These are phyloP conservation scores for Drosophila meridiana DNA, from an alignment of 2,888 invertebrate species.

Conservation along the genomic window DNA sequence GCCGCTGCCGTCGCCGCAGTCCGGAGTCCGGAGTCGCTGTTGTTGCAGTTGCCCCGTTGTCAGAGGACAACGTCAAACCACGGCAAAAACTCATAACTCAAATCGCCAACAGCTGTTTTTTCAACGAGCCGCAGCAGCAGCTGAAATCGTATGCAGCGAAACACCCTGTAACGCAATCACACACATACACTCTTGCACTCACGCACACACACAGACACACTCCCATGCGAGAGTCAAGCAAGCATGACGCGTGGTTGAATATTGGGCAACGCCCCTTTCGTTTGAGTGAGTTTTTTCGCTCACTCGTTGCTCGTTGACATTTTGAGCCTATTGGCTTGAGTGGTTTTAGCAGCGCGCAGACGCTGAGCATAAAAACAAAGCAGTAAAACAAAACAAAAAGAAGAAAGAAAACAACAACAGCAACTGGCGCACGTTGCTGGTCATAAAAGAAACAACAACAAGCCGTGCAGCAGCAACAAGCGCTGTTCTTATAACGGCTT, in stretches of 20 bases:
- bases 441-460: conserved; percentile 53
- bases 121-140: conserved; percentile 46
- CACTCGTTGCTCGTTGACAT: conserved; percentile 16
- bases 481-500: conserved; percentile 61
- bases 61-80: conserved; percentile 44
- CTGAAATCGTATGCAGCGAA: conserved; percentile 55
- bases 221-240: conserved; percentile 29
- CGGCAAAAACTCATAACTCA: conserved; percentile 58
- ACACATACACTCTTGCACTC: conserved; percentile 13
- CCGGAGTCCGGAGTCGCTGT: conserved; percentile 24
- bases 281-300: conserved; percentile 48
- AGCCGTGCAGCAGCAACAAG: conserved; percentile 45
- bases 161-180: conserved; percentile 62
- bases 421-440: conserved; percentile 59
- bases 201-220: conserved; percentile 3
- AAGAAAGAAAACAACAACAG: conserved; percentile 8
- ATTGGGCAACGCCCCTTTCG: conserved; percentile 56
- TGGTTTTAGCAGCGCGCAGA: conserved; percentile 54
- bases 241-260: conserved; percentile 40
- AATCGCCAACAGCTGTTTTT: conserved; percentile 59
- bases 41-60: conserved; percentile 20
- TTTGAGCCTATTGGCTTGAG: conserved; percentile 45
- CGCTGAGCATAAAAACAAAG: conserved; percentile 60
- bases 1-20: conserved; percentile 9
- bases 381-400: conserved; percentile 29